Evolutionary conservation across 2,113 vertebrate genomes (phyloP).

Genomic region (Etheostoma cragini): DNA sequence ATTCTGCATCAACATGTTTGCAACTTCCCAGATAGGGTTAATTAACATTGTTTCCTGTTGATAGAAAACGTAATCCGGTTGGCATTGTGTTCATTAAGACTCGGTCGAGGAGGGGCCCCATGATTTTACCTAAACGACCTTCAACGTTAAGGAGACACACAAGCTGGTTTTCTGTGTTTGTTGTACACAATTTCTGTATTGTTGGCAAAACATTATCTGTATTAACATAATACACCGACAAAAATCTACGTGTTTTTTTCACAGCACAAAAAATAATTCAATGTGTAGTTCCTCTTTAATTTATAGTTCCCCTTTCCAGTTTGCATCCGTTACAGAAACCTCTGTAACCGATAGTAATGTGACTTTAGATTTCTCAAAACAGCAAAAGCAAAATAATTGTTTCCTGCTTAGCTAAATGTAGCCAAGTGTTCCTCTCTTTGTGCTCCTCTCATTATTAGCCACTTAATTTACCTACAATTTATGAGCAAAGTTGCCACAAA

Average conservation of each 20-base stretch:
- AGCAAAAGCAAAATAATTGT: too few relatives aligned
- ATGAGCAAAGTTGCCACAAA: not conserved
- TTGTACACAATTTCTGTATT: not conserved
- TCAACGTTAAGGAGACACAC: not conserved
- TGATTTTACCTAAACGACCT: not conserved
- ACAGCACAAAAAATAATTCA: not conserved
- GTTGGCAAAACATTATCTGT: not conserved
- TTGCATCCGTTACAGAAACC: not conserved
- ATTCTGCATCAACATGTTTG: not conserved
- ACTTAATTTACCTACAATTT: constrained; percentile 10
- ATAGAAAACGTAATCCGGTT: not conserved
- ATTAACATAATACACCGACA: not conserved
- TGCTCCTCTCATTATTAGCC: not conserved
- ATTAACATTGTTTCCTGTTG: not conserved
- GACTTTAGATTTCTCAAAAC: not conserved
- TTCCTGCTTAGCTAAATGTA: not conserved
- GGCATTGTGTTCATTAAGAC: not conserved
- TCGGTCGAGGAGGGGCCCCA: not conserved
- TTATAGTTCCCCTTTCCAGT: not conserved
- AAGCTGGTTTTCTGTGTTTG: not conserved
- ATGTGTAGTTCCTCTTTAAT: not conserved
- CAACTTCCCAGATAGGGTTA: not conserved
- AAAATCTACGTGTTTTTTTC: not conserved
- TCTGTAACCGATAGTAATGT: not conserved
- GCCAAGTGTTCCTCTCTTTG: not conserved